Evolutionary conservation across 37 sponge, comb jelly and placozoan genomes (phyloP).

Genomic region (Petrosia ficiformis): DNA sequence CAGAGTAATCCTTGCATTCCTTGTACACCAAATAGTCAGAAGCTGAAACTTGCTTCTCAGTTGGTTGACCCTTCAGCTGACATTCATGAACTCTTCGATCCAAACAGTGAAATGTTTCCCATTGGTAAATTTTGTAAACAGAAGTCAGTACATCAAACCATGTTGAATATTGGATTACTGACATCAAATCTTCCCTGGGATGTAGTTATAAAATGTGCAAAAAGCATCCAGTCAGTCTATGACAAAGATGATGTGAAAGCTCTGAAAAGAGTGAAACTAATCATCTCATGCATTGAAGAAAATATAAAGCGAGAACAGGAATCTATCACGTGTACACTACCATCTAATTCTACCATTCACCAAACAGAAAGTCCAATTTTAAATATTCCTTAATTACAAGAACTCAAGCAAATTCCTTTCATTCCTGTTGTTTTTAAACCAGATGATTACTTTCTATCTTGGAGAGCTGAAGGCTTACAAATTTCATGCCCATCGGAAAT

Average conservation of each 20-base stretch:
- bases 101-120: conserved; percentile 42
- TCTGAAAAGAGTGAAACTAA: conserved; percentile 3
- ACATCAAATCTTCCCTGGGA: conserved; percentile 15
- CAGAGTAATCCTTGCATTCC: conserved; percentile 29
- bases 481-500: too few relatives aligned
- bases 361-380: too few relatives aligned
- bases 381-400: too few relatives aligned
- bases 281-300: not conserved
- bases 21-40: conserved; percentile 37
- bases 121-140: conserved; percentile 1
- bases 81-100: conserved; percentile 22
- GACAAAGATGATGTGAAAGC: conserved; percentile 8
- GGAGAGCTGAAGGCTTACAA: too few relatives aligned
- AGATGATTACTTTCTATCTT: too few relatives aligned
- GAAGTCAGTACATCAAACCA: not conserved
- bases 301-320: too few relatives aligned
- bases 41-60: conserved; percentile 6
- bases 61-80: conserved; percentile 31
- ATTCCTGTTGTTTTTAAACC: too few relatives aligned
- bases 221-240: conserved; percentile 7
- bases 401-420: too few relatives aligned
- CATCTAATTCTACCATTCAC: too few relatives aligned
- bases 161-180: conserved; percentile 43
- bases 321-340: too few relatives aligned
- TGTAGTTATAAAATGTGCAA: conserved; percentile 45